Conservation (phyloP, 2,113 vertebrate species). For the Notothenia rossii region DNA sequence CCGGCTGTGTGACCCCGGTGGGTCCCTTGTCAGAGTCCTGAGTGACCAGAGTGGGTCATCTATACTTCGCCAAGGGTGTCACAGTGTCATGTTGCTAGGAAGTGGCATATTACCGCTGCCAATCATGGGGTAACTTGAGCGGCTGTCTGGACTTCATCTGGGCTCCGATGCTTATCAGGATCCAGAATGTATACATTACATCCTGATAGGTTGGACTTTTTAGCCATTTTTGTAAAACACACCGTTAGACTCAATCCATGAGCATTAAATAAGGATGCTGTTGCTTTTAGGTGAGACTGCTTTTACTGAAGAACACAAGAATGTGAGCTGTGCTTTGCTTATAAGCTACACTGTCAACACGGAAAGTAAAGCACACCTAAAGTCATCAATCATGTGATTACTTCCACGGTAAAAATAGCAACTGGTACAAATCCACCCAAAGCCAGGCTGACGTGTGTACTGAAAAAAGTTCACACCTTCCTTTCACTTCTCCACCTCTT, state of each 20-base stretch:
- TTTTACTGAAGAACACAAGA: slow-evolving; percentile 21
- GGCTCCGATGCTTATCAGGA: slow-evolving; percentile 39
- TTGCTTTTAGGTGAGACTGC: slow-evolving; percentile 48
- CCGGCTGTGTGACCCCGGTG: slow-evolving; percentile 56
- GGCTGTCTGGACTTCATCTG: slow-evolving; percentile 32
- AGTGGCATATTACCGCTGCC: slow-evolving; percentile 71
- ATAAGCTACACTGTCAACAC: slow-evolving; percentile 9
- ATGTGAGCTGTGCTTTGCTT: slow-evolving; percentile 27
- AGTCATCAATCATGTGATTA: slow-evolving; percentile 44
- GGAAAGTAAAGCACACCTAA: slow-evolving; percentile 39
- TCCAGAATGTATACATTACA: slow-evolving; percentile 32
- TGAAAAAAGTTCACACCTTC: slow-evolving; percentile 35
- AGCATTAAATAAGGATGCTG: slow-evolving; percentile 29
- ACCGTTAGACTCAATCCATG: background rate
- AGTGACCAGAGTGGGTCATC: slow-evolving; percentile 74
- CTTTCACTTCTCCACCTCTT: slow-evolving; percentile 9
- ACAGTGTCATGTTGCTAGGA: slow-evolving; percentile 73
- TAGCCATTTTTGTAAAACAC: background rate
- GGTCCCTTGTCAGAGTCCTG: slow-evolving; percentile 68
- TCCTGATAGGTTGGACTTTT: slow-evolving; percentile 1
- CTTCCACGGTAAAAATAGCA: slow-evolving; percentile 45
- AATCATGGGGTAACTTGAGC: slow-evolving; percentile 68
- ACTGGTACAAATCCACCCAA: slow-evolving; percentile 22
- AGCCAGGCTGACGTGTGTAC: background rate
- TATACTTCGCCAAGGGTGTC: slow-evolving; percentile 64